Evolutionary conservation across 2,113 vertebrate species (phyloP), one percentile per base, ranked within the genome.

Genomic region (Atherinomorus stipes): DNA sequence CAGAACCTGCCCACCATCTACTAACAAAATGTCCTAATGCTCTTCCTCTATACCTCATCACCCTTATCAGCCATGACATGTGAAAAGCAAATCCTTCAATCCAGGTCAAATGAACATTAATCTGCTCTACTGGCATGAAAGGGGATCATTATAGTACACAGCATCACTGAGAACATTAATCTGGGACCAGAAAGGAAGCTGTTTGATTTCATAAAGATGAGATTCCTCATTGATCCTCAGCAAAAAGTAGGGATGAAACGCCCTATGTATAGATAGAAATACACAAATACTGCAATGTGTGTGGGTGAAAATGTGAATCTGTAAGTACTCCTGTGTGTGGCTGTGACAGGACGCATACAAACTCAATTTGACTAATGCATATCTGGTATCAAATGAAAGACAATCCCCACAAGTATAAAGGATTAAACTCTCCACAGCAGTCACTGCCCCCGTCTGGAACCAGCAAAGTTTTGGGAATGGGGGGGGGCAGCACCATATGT

Each of bases 81-180:
- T 76, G 83, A 85, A 81, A 83, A 77, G 69, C 60, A 81, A 90
- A 90, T 91, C 90, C 88, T 79, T 84, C 68, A 83, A 90, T 88
- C 75, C 86, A 87, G 88, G 90, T 91, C 90, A 91, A 83, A 86
- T 61, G 51, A 84, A 68, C 82, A 52, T 59, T 89, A 89, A 92
- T 90, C 91, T 87, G 72, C 57, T 49, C 64, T 74, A 64, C 45
- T 87, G 81, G 74, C 81, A 77, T 66, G 64, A 68, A 65, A 60
- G 61, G 7, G 68, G 45, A 71, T 81, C 68, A 44, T 83, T 83
- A 67, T 50, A 59, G 50, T 31, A 19, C 56, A 59, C 23, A 64
- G 64, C 66, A 65, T 63, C 79, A 78, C 44, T 26, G 38, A 61
- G 71, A 73, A 72, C 76, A 81, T 87, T 85, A 75, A 87, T 89